These are phyloP conservation scores for Lathamus discolor DNA, from an alignment of 2,113 vertebrate species.

Conservation along the genomic window DNA sequence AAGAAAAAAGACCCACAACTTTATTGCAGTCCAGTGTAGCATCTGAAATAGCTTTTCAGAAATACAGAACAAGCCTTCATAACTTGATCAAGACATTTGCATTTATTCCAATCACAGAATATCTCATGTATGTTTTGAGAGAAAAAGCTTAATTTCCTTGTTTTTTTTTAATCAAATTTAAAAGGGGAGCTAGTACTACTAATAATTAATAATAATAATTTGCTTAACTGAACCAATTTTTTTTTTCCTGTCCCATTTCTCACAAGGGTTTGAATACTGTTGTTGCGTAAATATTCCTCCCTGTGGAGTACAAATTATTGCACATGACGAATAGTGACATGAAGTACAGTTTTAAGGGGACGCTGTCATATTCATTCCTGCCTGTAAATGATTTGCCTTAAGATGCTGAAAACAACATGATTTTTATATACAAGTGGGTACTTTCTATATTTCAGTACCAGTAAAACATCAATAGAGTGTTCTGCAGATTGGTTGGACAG, in stretches of 20 bases:
- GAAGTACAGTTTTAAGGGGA: not conserved
- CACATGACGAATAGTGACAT: conserved; percentile 4
- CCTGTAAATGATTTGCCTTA: conserved; percentile 17
- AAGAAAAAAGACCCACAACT: not conserved
- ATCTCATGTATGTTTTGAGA: not conserved
- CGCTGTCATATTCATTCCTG: conserved; percentile 20
- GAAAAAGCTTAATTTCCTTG: not conserved
- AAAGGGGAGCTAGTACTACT: not conserved
- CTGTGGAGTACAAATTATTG: not conserved
- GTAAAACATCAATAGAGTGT: not conserved
- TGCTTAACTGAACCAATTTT: not conserved
- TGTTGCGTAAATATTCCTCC: not conserved
- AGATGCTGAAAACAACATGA: not conserved
- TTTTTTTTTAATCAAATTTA: not conserved
- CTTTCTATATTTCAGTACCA: not conserved
- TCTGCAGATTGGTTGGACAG: not conserved
- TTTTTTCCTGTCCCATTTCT: not conserved
- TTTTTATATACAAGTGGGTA: not conserved
- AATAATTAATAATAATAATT: not conserved
- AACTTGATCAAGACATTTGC: not conserved
- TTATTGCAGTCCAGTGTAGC: not conserved
- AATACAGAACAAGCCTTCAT: not conserved
- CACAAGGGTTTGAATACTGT: not conserved
- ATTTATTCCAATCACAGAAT: not conserved
- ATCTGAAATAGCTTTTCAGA: not conserved